Conservation (phyloP, 2,888 invertebrate genomes). For the Cantharis nigra region DNA sequence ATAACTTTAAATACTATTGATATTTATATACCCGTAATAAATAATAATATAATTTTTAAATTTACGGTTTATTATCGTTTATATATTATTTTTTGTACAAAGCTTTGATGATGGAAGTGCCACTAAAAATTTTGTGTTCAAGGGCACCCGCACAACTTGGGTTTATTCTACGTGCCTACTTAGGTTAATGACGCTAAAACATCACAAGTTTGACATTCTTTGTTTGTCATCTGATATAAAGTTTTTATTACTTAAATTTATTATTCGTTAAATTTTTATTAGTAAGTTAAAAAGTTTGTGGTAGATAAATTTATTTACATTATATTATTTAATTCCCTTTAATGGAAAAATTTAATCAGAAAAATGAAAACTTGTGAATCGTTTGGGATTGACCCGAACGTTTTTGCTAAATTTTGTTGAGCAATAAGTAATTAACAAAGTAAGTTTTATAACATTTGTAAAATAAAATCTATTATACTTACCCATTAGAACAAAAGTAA, state of each 20-base stretch:
- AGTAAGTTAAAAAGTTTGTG: not conserved
- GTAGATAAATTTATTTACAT: not conserved
- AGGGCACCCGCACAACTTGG: constrained; percentile 13
- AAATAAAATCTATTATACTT: not conserved
- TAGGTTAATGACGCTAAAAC: constrained; percentile 11
- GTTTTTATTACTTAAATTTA: not conserved
- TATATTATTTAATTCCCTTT: not conserved
- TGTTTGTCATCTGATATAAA: not conserved
- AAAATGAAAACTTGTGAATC: not conserved
- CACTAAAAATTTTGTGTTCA: constrained; percentile 5
- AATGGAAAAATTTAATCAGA: not conserved
- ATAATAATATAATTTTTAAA: not conserved
- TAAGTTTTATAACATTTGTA: not conserved
- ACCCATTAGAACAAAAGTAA: constrained; percentile 10
- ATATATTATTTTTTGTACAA: not conserved
- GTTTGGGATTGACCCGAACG: not conserved
- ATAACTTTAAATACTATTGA: too few relatives aligned
- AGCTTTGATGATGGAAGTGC: not conserved
- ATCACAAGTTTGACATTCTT: constrained; percentile 6
- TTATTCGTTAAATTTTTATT: not conserved
- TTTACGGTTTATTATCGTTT: not conserved
- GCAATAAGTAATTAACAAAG: not conserved
- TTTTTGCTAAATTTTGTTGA: not conserved
- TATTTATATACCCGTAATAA: too few relatives aligned
- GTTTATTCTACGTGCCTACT: constrained; percentile 5